phyloP scores from a whole-genome alignment of 2,797 vertebrate species.

The Thripadectes ignobilis region DNA sequence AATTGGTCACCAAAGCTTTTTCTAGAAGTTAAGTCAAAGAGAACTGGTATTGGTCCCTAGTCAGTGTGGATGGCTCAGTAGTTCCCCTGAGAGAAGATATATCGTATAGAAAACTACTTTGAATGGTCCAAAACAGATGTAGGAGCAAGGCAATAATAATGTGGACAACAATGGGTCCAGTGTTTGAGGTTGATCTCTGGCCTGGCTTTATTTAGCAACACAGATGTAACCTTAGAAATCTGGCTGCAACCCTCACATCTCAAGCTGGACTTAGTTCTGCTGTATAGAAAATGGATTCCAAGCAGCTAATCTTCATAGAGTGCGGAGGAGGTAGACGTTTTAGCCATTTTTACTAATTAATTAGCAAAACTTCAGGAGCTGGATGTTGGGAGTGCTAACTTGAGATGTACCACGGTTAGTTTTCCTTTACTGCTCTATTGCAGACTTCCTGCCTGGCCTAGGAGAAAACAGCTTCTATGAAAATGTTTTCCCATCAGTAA shows the following conservation, averaged over 20 bases:
- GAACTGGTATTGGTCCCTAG: neutral
- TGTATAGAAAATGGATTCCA: neutral
- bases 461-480: neutral
- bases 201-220: neutral
- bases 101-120: neutral
- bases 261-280: neutral
- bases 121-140: neutral
- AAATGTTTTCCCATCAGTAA: neutral
- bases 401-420: neutral
- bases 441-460: neutral
- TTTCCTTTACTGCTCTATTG: neutral
- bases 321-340: neutral
- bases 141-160: neutral
- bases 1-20: neutral
- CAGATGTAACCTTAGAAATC: neutral
- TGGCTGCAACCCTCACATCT: neutral
- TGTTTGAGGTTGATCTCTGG: neutral
- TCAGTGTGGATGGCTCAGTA: neutral
- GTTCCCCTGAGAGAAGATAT: neutral
- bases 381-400: fast-evolving
- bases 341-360: neutral
- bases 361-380: neutral
- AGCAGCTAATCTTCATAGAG: neutral
- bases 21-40: neutral
- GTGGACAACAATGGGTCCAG: neutral